These are phyloP conservation scores for Corythornis cristatus DNA, from an alignment of 2,113 vertebrate genomes.

Conservation along the genomic window DNA sequence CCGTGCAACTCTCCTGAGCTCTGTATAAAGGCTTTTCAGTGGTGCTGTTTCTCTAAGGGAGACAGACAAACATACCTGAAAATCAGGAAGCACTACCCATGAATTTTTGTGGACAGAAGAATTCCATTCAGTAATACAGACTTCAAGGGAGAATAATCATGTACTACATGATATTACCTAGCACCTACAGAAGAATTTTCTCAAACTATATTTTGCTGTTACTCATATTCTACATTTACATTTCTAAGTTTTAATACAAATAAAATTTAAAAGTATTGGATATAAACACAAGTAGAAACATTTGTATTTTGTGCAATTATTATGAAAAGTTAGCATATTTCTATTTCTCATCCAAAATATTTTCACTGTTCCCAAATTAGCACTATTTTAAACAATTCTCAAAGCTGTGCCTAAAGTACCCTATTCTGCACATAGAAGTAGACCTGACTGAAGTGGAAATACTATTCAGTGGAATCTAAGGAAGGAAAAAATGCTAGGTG, in stretches of 20 bases:
- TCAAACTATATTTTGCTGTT: neutral
- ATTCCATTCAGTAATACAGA: neutral
- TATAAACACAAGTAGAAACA: neutral
- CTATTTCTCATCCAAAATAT: neutral
- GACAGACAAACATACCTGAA: neutral
- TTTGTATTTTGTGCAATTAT: neutral
- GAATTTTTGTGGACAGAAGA: neutral
- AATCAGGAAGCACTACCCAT: neutral
- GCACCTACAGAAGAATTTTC: neutral
- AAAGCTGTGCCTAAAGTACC: neutral
- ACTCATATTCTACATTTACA: neutral
- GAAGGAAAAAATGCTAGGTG: neutral
- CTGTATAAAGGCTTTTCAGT: neutral
- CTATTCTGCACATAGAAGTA: neutral
- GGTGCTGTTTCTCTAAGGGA: fast-evolving
- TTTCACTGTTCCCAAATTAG: neutral
- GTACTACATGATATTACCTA: neutral
- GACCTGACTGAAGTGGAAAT: neutral
- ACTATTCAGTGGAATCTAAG: neutral
- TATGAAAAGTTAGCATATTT: neutral
- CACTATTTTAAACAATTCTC: neutral
- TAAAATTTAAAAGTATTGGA: neutral
- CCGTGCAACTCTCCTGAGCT: neutral
- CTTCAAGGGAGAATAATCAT: neutral
- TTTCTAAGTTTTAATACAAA: neutral